Percentiles rank a stretch among this genome's conserved stretches.
Conservation (phyloP, 2,888 invertebrate genomes). For the Dysmachus trigonus region DNA sequence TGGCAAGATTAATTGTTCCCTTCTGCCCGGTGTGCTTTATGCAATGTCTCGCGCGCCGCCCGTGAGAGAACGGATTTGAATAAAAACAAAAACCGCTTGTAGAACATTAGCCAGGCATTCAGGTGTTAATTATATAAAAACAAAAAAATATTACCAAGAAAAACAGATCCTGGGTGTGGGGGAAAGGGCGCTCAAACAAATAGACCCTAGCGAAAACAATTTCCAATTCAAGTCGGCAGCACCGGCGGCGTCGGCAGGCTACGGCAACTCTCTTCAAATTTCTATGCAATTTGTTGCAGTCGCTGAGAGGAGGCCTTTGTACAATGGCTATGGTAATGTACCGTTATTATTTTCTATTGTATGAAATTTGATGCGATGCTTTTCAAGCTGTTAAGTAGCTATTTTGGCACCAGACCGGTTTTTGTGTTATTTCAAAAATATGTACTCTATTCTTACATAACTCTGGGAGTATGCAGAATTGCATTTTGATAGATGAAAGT, state of each 20-base stretch:
- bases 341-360: background rate
- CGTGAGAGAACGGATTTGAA: background rate
- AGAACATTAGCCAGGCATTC: slow-evolving; percentile 6
- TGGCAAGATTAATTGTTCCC: background rate
- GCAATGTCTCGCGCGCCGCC: background rate
- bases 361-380: background rate
- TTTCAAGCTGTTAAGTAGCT: background rate
- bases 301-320: background rate
- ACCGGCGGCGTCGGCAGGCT: background rate
- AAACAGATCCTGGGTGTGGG: background rate
- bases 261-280: background rate
- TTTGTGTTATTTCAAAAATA: background rate
- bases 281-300: background rate
- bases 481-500: background rate
- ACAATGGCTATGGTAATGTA: background rate
- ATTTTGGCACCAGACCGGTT: background rate
- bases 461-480: background rate
- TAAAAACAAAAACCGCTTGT: slow-evolving; percentile 20
- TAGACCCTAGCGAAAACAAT: background rate
- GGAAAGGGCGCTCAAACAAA: background rate
- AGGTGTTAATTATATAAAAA: slow-evolving; percentile 13
- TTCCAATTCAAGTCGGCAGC: background rate
- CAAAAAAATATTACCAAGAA: background rate
- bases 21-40: background rate
- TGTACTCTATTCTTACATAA: background rate